phyloP scores from a whole-genome alignment of 2,888 invertebrate species.

The Aplocera efformata region DNA sequence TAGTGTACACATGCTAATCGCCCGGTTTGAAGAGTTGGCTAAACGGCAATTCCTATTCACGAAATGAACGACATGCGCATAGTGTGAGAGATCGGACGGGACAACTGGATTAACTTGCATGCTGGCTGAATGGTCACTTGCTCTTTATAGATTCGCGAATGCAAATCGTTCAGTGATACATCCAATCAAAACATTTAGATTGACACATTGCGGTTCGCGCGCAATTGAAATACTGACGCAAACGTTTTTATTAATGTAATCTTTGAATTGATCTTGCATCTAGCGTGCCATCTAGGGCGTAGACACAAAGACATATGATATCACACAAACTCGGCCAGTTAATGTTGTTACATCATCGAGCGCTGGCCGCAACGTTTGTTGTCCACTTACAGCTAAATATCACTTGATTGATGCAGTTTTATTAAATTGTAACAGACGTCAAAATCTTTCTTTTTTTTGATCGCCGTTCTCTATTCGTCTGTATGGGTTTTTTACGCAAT shows the following conservation, averaged over 20 bases:
- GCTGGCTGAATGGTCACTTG: background rate
- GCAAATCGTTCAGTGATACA: constrained; percentile 10
- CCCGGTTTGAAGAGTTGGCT: too few relatives aligned
- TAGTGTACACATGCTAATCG: too few relatives aligned
- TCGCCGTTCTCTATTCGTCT: too few relatives aligned
- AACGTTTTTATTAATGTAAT: constrained; percentile 29
- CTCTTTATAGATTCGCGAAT: constrained; percentile 1
- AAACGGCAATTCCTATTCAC: too few relatives aligned
- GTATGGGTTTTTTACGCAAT: too few relatives aligned
- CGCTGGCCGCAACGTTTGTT: constrained; percentile 20
- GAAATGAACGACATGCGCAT: too few relatives aligned
- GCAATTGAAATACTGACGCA: constrained; percentile 31
- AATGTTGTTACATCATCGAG: constrained; percentile 39
- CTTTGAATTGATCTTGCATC: constrained; percentile 22
- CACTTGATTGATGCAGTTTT: constrained; percentile 6
- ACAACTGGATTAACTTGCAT: too few relatives aligned
- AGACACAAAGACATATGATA: constrained; percentile 33
- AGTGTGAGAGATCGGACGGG: too few relatives aligned
- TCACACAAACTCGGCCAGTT: constrained; percentile 37
- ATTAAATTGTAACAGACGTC: too few relatives aligned
- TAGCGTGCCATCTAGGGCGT: constrained; percentile 23
- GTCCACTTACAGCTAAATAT: constrained; percentile 10
- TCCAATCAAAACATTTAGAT: constrained; percentile 25
- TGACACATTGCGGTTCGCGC: constrained; percentile 20
- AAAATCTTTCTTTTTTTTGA: too few relatives aligned